Conservation (phyloP, 92 coral and sea anemone genomes). For the Heliopora coerulea region DNA sequence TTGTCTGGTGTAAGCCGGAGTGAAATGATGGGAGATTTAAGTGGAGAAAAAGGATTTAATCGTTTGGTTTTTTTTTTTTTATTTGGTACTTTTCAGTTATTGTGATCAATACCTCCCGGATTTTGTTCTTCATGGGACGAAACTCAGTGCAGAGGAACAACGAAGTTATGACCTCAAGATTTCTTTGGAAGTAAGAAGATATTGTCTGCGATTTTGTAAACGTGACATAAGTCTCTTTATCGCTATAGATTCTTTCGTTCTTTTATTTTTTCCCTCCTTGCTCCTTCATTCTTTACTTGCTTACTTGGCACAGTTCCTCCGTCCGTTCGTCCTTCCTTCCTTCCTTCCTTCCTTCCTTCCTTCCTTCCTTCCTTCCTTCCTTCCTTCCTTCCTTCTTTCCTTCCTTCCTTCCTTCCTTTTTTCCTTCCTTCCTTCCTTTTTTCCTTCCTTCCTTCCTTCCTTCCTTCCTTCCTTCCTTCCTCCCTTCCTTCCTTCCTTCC, state of each 20-base stretch:
- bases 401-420: slow-evolving; percentile 2
- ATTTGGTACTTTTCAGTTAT: slow-evolving; percentile 57
- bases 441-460: background rate
- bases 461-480: background rate
- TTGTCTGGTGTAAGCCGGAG: no score
- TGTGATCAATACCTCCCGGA: slow-evolving; percentile 78
- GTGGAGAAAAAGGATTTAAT: no score
- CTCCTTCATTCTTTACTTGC: no score
- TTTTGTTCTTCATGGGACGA: slow-evolving; percentile 94
- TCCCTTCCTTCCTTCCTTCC: background rate
- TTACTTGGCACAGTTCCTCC: no score
- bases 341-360: background rate
- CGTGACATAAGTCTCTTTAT: background rate
- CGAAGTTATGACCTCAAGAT: slow-evolving; percentile 60
- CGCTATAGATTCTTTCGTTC: background rate
- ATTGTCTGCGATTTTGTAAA: background rate
- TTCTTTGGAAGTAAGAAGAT: slow-evolving; percentile 67
- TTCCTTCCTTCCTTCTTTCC: background rate
- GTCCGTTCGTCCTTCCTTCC: background rate
- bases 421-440: background rate
- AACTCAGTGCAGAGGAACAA: slow-evolving; percentile 57
- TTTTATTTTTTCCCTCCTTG: background rate
- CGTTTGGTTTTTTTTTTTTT: no score
- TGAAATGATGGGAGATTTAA: no score
- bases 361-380: background rate